Percentiles rank a stretch among this genome's conserved stretches.
phyloP scores from a whole-genome alignment of 2,888 invertebrate genomes.

The Leucophora obtusa region DNA sequence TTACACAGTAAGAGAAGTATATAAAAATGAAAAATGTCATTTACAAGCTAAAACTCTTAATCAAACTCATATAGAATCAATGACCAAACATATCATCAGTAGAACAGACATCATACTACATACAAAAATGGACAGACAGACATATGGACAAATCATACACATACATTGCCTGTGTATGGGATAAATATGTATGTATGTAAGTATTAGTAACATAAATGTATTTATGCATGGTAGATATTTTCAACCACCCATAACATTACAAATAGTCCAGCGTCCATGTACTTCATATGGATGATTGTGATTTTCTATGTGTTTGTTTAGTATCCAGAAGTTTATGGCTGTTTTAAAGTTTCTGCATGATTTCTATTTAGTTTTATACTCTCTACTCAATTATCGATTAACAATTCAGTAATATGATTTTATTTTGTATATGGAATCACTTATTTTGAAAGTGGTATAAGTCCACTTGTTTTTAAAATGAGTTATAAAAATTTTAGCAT shows the following conservation, averaged over 20 bases:
- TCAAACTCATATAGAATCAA: slow-evolving; percentile 64
- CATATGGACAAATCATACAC: not conserved
- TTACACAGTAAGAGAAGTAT: not conserved
- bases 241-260: slow-evolving; percentile 61
- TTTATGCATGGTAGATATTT: slow-evolving; percentile 59
- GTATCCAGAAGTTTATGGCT: slow-evolving; percentile 17
- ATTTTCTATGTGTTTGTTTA: slow-evolving; percentile 37
- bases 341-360: slow-evolving; percentile 31
- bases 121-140: not conserved
- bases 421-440: not conserved
- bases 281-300: not conserved
- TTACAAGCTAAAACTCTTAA: slow-evolving; percentile 62
- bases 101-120: slow-evolving; percentile 15
- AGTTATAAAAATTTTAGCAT: too few relatives aligned
- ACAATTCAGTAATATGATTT: slow-evolving; percentile 19
- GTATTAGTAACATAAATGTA: slow-evolving; percentile 49
- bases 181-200: not conserved
- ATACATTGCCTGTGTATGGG: not conserved
- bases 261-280: slow-evolving; percentile 36
- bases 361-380: slow-evolving; percentile 12
- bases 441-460: too few relatives aligned
- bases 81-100: slow-evolving; percentile 61
- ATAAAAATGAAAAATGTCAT: slow-evolving; percentile 59
- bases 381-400: slow-evolving; percentile 11
- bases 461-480: too few relatives aligned